Base-by-base conservation (phyloP, 2,797 vertebrate genomes). In the Phaenicophaeus curvirostris region DNA sequence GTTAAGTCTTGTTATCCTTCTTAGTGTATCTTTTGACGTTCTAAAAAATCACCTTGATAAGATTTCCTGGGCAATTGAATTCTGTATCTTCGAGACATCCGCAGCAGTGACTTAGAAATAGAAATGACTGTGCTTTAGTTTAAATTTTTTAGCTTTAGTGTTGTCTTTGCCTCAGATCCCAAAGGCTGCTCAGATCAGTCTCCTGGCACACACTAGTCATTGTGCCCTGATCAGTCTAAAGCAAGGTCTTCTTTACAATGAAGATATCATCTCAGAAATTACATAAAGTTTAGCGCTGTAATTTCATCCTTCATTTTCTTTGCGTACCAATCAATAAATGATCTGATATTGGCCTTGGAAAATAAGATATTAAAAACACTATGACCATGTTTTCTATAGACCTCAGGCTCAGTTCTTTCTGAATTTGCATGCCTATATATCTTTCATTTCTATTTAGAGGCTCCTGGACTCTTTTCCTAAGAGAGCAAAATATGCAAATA, bases 1-100 rank as follows among this genome's bases (percentile, higher is more conserved):
- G 28, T 58, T 72, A 68, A 74, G 25, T 65, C 54, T 35, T 78
- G 8, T 91, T 90, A 86, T 78, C 41, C 88, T 89, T 93, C 71
- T 73, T 66, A 74, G n/a, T 57, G 28, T 39, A 75, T 89, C 54
- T 94, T 92, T 88, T 84, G 62, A 85, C 80, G 83, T 78, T 77
- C 61, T 94, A 51, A 89, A 89, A 72, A 78, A 92, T 42, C 69
- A 86, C 46, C 54, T 50, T 23, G 68, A 28, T 73, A 76, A 72
- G 57, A 91, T 61, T 65, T 84, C 9, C 84, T 54, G 37, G 31
- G 30, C 50, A 77, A 37, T 35, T 53, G 9, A 72, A 65, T 90
- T 80, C 28, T 59, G 8, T 67, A 17, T 89, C 31, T 73, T 83
- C 1, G 5, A 85, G 67, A 51, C 21, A 41, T 42, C 74, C 44